Evolutionary conservation across 2,797 vertebrate genomes (phyloP).

Genomic region (Falco novaeseelandiae): DNA sequence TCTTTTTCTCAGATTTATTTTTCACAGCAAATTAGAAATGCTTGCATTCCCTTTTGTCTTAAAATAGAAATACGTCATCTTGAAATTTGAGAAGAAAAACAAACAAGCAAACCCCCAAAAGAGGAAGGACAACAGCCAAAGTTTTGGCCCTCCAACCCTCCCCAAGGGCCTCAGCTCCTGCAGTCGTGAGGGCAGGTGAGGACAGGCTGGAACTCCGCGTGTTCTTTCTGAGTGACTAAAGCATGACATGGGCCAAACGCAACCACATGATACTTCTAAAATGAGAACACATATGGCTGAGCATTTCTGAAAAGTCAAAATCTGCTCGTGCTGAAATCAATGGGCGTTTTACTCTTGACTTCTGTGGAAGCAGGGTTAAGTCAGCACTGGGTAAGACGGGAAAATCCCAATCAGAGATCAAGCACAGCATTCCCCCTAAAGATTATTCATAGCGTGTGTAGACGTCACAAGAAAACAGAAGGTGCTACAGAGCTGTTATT

Average conservation of each 20-base stretch:
- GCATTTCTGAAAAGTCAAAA: conserved; percentile 62
- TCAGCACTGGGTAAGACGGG: background rate
- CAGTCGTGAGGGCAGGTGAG: conserved; percentile 52
- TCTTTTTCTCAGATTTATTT: background rate
- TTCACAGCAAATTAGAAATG: background rate
- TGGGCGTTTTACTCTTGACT: conserved; percentile 38
- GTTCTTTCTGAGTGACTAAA: conserved; percentile 63
- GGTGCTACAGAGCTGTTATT: conserved; percentile 63
- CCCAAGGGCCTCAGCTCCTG: conserved; percentile 13
- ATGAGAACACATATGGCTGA: conserved; percentile 51
- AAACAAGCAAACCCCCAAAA: background rate
- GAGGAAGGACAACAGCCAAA: background rate
- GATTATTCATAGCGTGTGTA: conserved; percentile 33
- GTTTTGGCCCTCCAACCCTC: conserved; percentile 21
- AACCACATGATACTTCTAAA: conserved; percentile 60
- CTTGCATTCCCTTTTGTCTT: background rate
- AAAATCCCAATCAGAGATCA: conserved; percentile 47
- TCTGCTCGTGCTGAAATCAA: conserved; percentile 35
- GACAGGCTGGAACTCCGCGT: conserved; percentile 50
- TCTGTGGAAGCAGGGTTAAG: conserved; percentile 20
- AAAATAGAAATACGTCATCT: background rate
- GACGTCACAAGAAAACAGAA: conserved; percentile 56
- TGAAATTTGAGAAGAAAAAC: background rate
- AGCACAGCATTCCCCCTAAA: background rate
- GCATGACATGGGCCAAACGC: conserved; percentile 53